Conservation (phyloP, 2,888 invertebrate species). For the Drosophila kambysellisi region DNA sequence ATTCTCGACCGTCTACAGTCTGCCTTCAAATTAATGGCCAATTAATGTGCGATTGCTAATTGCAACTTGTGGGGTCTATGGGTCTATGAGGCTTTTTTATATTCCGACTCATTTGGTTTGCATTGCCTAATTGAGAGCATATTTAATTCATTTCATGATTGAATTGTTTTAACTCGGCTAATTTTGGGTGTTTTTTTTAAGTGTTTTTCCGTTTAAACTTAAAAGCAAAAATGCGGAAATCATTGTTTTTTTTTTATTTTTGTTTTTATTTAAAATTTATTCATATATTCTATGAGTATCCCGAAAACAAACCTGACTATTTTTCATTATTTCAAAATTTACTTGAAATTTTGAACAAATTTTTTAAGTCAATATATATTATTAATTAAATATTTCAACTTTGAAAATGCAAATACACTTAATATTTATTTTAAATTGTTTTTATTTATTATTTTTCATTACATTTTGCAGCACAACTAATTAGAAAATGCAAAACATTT, state of each 20-base stretch:
- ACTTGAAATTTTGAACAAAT: neutral
- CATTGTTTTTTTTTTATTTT: neutral
- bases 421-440: neutral
- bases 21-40: constrained; percentile 46
- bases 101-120: constrained; percentile 19
- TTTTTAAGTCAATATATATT: neutral
- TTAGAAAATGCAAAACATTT: neutral
- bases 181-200: neutral
- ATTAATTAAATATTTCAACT: no score
- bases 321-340: neutral
- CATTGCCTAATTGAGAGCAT: constrained; percentile 46
- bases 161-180: neutral
- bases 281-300: neutral
- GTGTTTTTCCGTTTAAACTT: neutral
- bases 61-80: constrained; percentile 39
- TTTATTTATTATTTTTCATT: no score
- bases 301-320: neutral
- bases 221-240: neutral
- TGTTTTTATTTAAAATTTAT: neutral
- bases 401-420: neutral
- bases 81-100: neutral
- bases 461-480: neutral
- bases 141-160: constrained; percentile 40
- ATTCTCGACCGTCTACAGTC: constrained; percentile 25
- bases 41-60: constrained; percentile 65